Evolutionary conservation across 2,113 vertebrate species (phyloP), one percentile per base, ranked within the genome.

Genomic region (Epinephelus cyanopodus): DNA sequence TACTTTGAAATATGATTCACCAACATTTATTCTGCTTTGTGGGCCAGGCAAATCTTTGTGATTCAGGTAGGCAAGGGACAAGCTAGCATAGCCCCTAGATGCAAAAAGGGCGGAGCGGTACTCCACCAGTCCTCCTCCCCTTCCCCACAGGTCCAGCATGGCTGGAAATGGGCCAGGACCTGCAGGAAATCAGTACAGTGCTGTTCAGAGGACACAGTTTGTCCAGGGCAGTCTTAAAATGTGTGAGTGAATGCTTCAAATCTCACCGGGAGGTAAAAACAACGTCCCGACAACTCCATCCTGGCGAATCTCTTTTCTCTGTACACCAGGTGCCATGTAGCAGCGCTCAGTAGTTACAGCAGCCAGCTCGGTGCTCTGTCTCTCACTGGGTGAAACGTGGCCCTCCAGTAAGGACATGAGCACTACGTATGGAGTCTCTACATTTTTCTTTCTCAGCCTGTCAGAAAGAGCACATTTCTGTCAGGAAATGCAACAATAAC

Each of bases 61-160:
- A 3, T 69, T 87, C 0, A 93, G n/a, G 65, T 94, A 95, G 37
- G 90, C 86, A 14, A 94, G 67, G 48, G 89, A 54, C 4, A 95
- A 33, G 48, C 83, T 91, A 2, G 83, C 90, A 7, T 91, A 90
- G 8, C 94, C 94, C 21, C 62, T 89, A 21, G 94, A 94, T 21
- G 95, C 93, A 17, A 94, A 61, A 65, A 96, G 82, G 37, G 94
- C 91, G 1, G 93, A 84, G 21, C 92, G 92, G 53, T 93, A 95
- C 82, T 96, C 93, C 1, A 81, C 13, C 64, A 93, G 87, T 12
- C 93, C 93, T 78, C 92, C 93, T 19, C 83, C 87, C 79, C 93
- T 90, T 47, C 92, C 92, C 87, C 86, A 93, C 54, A 94, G 48
- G 69, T 93, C 92, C 77, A 94, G 3, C 50, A 94, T 54, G 62